Evolutionary conservation across 2,113 vertebrate genomes (phyloP).

Genomic region (Pandion haliaetus): DNA sequence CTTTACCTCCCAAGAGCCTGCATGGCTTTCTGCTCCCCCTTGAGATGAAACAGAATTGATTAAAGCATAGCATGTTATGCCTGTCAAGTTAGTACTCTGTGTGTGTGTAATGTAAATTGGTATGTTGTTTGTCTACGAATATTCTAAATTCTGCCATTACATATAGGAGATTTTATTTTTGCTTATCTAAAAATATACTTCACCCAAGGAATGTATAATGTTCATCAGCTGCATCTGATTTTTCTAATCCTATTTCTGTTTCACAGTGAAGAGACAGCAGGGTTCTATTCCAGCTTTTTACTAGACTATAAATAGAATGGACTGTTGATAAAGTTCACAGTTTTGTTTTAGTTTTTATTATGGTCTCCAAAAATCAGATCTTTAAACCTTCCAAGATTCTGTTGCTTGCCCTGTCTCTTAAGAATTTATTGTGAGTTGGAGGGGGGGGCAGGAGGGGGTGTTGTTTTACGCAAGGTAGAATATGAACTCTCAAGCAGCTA

Average conservation of each 20-base stretch:
- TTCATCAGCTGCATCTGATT: neutral
- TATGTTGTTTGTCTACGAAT: conserved; percentile 38
- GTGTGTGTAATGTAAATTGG: conserved; percentile 7
- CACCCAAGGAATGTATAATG: neutral
- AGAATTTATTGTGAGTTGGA: neutral
- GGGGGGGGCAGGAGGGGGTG: too few species aligned
- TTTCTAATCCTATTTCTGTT: conserved; percentile 34
- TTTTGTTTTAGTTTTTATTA: conserved; percentile 22
- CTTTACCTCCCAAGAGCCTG: conserved; percentile 40
- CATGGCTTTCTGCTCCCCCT: conserved; percentile 54
- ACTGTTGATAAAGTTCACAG: conserved; percentile 11
- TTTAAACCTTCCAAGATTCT: conserved; percentile 4
- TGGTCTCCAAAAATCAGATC: conserved; percentile 24
- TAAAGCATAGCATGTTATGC: conserved; percentile 62
- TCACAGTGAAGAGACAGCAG: conserved; percentile 48
- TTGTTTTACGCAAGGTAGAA: conserved; percentile 43
- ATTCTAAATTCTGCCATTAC: neutral
- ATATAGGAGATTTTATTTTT: neutral
- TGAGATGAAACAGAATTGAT: conserved; percentile 39
- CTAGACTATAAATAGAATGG: conserved; percentile 21
- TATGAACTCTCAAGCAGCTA: conserved; percentile 32
- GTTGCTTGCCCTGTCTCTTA: conserved; percentile 16
- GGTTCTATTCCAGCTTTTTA: neutral
- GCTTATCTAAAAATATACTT: conserved; percentile 26
- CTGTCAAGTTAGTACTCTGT: conserved; percentile 27